These are phyloP conservation scores for Ethmia dodecea DNA, from an alignment of 2,888 invertebrate species.

Conservation along the genomic window DNA sequence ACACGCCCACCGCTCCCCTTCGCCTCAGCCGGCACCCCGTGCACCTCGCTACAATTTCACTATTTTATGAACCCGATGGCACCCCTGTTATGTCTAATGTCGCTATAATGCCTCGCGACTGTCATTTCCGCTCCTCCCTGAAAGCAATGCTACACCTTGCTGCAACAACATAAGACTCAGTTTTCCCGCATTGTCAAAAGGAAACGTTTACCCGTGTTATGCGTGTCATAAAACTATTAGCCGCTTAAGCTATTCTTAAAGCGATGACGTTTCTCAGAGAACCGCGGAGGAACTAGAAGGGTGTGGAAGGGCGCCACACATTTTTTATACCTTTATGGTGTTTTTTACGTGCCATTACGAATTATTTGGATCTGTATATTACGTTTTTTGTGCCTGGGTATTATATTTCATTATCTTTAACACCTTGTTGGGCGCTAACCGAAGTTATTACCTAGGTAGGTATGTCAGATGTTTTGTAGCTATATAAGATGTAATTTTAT, in stretches of 20 bases:
- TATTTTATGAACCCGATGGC: constrained; percentile 58
- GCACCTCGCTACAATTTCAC: constrained; percentile 48
- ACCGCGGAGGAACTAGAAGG: constrained; percentile 32
- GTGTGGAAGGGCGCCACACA: constrained; percentile 54
- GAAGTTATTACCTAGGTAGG: constrained; percentile 11
- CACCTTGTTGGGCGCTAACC: constrained; percentile 51
- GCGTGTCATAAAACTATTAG: constrained; percentile 78
- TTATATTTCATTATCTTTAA: constrained; percentile 68
- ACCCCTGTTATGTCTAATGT: constrained; percentile 67
- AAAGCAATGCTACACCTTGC: constrained; percentile 35
- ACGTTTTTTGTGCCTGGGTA: constrained; percentile 48
- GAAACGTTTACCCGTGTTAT: constrained; percentile 50
- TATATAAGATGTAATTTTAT: too few relatives aligned
- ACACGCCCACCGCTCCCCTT: constrained; percentile 47
- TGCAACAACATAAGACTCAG: constrained; percentile 32
- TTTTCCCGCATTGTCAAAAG: constrained; percentile 24
- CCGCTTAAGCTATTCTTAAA: constrained; percentile 72
- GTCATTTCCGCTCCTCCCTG: constrained; percentile 46
- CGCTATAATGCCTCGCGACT: constrained; percentile 62
- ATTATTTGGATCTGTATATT: constrained; percentile 59
- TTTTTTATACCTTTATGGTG: constrained; percentile 49
- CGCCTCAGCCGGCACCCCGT: constrained; percentile 36
- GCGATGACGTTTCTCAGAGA: constrained; percentile 55
- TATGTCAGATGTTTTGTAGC: constrained; percentile 7
- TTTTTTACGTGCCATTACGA: constrained; percentile 62